Conservation (phyloP, 1,140 invertebrate genomes). For the Meloidogyne exigua region DNA sequence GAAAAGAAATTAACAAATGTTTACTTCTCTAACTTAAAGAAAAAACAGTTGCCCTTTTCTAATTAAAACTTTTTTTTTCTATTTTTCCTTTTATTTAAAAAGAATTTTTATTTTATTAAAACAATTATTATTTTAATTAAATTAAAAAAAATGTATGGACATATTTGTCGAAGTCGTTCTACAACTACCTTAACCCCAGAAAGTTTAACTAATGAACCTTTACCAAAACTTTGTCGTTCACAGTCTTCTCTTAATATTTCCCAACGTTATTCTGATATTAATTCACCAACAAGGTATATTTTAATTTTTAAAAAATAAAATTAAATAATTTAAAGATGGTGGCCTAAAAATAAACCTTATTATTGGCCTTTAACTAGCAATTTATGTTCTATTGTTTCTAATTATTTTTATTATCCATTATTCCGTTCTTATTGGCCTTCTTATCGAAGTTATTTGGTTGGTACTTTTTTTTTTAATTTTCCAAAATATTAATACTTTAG, state of each 20-base stretch:
- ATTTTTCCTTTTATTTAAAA: too few species aligned
- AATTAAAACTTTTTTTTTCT: too few species aligned
- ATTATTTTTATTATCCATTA: slow-evolving; percentile 22
- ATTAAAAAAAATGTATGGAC: neutral
- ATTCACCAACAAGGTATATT: slow-evolving; percentile 14
- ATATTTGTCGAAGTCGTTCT: slow-evolving; percentile 18
- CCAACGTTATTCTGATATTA: slow-evolving; percentile 16
- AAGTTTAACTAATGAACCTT: slow-evolving; percentile 18
- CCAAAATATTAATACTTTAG: neutral
- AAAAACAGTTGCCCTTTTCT: too few species aligned
- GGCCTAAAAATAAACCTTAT: slow-evolving; percentile 24
- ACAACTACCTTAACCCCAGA: slow-evolving; percentile 11
- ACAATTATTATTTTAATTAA: too few species aligned
- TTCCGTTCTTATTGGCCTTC: slow-evolving; percentile 24
- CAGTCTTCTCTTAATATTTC: slow-evolving; percentile 21
- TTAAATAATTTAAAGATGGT: slow-evolving; percentile 3
- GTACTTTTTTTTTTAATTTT: neutral
- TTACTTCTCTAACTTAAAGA: too few species aligned
- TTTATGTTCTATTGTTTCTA: slow-evolving; percentile 24
- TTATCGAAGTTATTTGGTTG: slow-evolving; percentile 22
- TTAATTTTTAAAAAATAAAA: neutral
- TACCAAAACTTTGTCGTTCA: slow-evolving; percentile 5
- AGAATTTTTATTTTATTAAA: too few species aligned
- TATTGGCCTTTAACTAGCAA: slow-evolving; percentile 27
- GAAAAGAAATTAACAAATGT: too few species aligned